phyloP scores from a whole-genome alignment of 2,113 vertebrate genomes.

The Reinhardtius hippoglossoides region DNA sequence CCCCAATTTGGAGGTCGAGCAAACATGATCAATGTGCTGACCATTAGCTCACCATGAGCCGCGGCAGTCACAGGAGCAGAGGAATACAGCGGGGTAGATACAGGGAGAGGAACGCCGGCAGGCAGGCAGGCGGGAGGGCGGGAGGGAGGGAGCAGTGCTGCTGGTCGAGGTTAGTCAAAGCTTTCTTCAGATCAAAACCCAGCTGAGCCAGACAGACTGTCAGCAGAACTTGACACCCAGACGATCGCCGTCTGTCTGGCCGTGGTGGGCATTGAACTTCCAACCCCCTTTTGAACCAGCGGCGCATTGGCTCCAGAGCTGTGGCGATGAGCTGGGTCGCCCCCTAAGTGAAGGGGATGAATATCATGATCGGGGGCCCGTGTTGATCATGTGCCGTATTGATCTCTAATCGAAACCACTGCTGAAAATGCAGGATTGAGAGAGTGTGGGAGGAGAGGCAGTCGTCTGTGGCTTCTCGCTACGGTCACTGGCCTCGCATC shows the following conservation, averaged over 20 bases:
- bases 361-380: constrained; percentile 64
- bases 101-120: constrained; percentile 16
- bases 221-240: constrained; percentile 74
- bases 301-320: constrained; percentile 52
- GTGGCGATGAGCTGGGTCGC: constrained; percentile 47
- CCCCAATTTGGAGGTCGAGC: constrained; percentile 83
- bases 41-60: constrained; percentile 71
- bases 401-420: constrained; percentile 72
- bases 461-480: constrained; percentile 61
- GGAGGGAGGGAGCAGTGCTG: constrained; percentile 16
- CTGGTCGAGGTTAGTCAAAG: constrained; percentile 30
- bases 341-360: constrained; percentile 68
- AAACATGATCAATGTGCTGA: constrained; percentile 76
- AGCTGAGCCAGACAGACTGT: constrained; percentile 63
- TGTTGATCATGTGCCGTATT: constrained; percentile 76
- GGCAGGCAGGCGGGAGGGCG: neutral
- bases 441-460: constrained; percentile 50
- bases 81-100: constrained; percentile 33
- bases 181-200: constrained; percentile 57
- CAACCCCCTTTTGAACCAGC: constrained; percentile 41
- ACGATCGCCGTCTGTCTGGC: constrained; percentile 60
- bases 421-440: constrained; percentile 67
- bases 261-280: constrained; percentile 63
- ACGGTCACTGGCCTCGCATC: constrained; percentile 32
- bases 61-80: constrained; percentile 37